Evolutionary conservation across 2,113 vertebrate species (phyloP), one percentile per base, ranked within the genome.

Genomic region (Datnioides undecimradiatus): DNA sequence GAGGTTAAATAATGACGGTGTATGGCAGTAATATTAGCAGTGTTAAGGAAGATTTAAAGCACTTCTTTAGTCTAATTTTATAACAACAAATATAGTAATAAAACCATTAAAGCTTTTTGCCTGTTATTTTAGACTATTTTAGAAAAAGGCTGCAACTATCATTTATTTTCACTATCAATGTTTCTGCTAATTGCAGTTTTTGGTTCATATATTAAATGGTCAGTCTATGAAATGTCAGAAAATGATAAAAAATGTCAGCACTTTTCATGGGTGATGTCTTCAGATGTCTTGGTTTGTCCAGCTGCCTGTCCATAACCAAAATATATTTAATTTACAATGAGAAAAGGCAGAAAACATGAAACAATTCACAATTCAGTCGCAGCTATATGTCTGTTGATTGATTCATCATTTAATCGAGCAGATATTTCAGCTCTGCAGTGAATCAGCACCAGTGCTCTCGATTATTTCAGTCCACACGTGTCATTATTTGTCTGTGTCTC

Each of bases 401-500:
- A 52, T 29, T 29, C 16, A 73, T 8, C 1, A 2, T 69, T 55
- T n/a, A 19, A 67, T 6, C 16, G 11, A 46, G 12, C 74, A 34
- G 40, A 52, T 41, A 23, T 41, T 70, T 31, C 25, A 29, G 14
- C 67, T 59, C 40, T 25, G 8, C 17, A 33, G 51, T 57, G 31
- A 40, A 57, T 51, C 19, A n/a, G 9, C 33, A 59, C 25, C 36
- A 57, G 29, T 12, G 54, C 23, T 58, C 10, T 12, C 21, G 23
- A 49, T 57, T 25, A 36, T 72, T 69, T 49, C 21, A 52, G 43
- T 62, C 52, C 25, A 41, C n/a, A 8, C 8, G 38, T 63, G 13
- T 59, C 7, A 14, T 59, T 31, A 69, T 58, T 27, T 69, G 79
- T 82, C 10, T 69, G 63, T 65, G 81, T 84, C 51, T 54, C 73